These are phyloP conservation scores for Xyliphius kryptos DNA, from an alignment of 2,113 vertebrate species.

Conservation along the genomic window DNA sequence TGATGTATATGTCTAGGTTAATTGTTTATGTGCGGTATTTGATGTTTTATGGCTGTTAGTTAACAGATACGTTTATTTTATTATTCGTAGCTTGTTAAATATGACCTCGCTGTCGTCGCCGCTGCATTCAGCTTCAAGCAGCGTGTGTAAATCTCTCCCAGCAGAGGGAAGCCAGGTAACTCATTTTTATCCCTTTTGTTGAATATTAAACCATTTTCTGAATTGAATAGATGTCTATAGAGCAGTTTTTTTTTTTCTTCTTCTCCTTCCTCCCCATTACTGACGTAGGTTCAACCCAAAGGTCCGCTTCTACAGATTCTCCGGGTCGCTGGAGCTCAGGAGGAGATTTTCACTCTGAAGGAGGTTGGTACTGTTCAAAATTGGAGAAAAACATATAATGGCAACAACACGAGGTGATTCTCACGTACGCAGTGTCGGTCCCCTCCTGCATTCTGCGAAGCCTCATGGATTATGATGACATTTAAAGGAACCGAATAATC, in stretches of 20 bases:
- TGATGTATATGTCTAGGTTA: background rate
- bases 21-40: background rate
- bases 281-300: conserved; percentile 82
- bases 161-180: conserved; percentile 77
- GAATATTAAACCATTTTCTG: background rate
- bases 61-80: background rate
- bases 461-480: too few species aligned
- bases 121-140: conserved; percentile 65
- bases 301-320: conserved; percentile 82
- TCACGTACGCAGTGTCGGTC: too few species aligned
- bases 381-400: background rate
- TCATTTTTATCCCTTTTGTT: background rate
- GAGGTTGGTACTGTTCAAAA: conserved; percentile 68
- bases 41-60: background rate
- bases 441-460: too few species aligned
- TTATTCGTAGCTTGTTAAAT: conserved; percentile 8
- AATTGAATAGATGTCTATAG: too few species aligned
- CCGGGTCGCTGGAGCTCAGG: conserved; percentile 83
- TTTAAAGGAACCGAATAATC: too few species aligned
- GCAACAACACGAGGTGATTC: background rate
- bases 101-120: conserved; percentile 77
- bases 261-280: too few species aligned
- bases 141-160: conserved; percentile 66
- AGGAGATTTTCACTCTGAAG: conserved; percentile 86
- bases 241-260: too few species aligned